phyloP scores from a whole-genome alignment of 2,113 vertebrate species.

The Excalfactoria chinensis region DNA sequence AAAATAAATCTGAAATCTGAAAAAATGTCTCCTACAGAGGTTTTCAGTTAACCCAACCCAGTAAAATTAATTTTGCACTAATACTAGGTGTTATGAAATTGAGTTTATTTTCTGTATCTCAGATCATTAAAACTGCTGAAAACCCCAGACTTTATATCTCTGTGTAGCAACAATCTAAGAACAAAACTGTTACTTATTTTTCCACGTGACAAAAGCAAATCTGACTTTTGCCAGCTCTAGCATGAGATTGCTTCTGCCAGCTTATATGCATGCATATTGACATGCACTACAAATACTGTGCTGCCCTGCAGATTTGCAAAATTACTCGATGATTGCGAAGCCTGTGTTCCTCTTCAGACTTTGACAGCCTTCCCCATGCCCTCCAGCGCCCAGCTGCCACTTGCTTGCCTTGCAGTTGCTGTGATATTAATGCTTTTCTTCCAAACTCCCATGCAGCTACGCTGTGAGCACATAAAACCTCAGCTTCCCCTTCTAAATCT shows the following conservation, averaged over 20 bases:
- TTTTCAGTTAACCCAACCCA: not conserved
- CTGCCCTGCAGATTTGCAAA: not conserved
- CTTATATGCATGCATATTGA: rapidly evolving
- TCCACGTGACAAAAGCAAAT: not conserved
- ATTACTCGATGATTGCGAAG: not conserved
- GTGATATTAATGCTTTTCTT: not conserved
- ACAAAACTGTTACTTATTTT: not conserved
- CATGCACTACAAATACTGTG: not conserved
- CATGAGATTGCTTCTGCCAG: not conserved
- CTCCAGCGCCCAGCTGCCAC: rapidly evolving
- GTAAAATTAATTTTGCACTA: not conserved
- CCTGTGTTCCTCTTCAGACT: not conserved
- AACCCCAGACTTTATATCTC: not conserved
- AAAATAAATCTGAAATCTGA: not conserved
- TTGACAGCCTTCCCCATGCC: rapidly evolving
- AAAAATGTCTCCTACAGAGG: not conserved
- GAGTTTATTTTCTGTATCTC: not conserved
- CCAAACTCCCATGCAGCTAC: not conserved
- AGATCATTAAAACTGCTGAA: not conserved
- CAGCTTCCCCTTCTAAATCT: not conserved
- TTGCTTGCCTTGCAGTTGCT: rapidly evolving
- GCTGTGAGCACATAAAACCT: not conserved
- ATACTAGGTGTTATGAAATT: not conserved
- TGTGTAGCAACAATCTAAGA: not conserved
- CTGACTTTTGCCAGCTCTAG: not conserved